Base-by-base conservation (phyloP, 1,140 invertebrate species). In the Nylanderia fulva region DNA sequence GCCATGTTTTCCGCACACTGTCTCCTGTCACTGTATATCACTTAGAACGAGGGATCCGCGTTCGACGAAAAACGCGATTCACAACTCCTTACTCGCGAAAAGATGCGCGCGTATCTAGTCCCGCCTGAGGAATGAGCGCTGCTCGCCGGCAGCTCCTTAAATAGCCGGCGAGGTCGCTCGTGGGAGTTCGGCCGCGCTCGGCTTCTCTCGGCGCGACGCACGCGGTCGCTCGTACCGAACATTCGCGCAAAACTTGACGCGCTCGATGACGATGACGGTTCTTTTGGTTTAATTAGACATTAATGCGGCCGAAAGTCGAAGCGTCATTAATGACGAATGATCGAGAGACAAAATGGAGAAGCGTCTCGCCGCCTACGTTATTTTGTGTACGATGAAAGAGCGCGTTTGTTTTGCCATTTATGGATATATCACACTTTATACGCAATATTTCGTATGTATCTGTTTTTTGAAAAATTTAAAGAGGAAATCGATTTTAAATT, bases 1-100 rank as follows among this genome's bases (percentile, higher is more conserved):
- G 97, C 96, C 97, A 97, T 97, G 95, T 96, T 95, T 89, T 75
- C 48, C 48, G 21, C 56, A 58, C 88, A 86, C 88, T 77, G 64
- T 86, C 74, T 76, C 68, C 60, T 72, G 48, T 75, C 88, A 86
- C 87, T 61, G 64, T 61, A 79, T 68, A 79, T 68, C 87, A 86
- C 87, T 83, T 33, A 33, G 0, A 36, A 74, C 54, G 56, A 56
- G 42, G 45, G 27, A 63, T 15, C 42, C 58, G 52, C 63, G 63
- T 15, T 36, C 36, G 56, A 18, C 21, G 21, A 29, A n/a, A 29
- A 74, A 54, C 84, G 85, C 64, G 66, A 36, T 18, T 71, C 33
- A 33, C 64, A 39, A 76, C 45, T 48, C 15, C 3, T 1, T 33
- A 33, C 29, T 6, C 45, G 0, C 45, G 15, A 18, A 42, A 21